These are phyloP conservation scores for Cheilosia vernalis DNA, from an alignment of 2,888 invertebrate species.

Conservation along the genomic window DNA sequence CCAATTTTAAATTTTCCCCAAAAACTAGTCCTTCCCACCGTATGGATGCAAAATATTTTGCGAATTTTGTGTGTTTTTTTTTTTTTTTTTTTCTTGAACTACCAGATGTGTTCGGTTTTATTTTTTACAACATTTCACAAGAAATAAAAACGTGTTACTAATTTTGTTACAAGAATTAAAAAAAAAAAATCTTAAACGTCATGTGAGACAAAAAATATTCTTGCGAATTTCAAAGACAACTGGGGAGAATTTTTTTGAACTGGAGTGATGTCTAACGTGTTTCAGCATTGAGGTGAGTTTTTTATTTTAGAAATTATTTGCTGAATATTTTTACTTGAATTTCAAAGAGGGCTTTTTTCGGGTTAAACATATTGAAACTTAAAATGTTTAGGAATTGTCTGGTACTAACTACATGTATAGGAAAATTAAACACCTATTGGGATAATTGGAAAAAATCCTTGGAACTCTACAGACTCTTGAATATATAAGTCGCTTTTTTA, in stretches of 20 bases:
- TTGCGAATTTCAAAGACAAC: not conserved
- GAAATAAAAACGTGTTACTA: not conserved
- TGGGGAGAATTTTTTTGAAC: not conserved
- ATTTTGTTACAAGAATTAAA: not conserved
- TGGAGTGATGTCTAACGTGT: not conserved
- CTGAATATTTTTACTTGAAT: not conserved
- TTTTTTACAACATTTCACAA: no score
- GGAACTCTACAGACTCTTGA: no score
- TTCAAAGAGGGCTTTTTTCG: no score
- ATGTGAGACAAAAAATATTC: not conserved
- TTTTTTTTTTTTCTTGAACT: not conserved
- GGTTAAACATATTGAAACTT: no score
- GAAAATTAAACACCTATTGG: no score
- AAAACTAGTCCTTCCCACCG: constrained; percentile 32
- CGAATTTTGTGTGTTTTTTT: not conserved
- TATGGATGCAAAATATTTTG: constrained; percentile 48
- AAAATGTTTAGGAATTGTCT: no score
- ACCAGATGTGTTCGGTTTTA: not conserved
- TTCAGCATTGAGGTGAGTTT: constrained; percentile 4
- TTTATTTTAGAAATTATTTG: not conserved
- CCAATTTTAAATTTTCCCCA: constrained; percentile 31
- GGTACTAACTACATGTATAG: no score
- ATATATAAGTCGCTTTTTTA: no score
- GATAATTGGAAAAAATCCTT: no score
- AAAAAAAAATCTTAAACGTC: not conserved